Evolutionary conservation across 2,888 invertebrate genomes (phyloP).

Genomic region (Leptopilina syphax): DNA sequence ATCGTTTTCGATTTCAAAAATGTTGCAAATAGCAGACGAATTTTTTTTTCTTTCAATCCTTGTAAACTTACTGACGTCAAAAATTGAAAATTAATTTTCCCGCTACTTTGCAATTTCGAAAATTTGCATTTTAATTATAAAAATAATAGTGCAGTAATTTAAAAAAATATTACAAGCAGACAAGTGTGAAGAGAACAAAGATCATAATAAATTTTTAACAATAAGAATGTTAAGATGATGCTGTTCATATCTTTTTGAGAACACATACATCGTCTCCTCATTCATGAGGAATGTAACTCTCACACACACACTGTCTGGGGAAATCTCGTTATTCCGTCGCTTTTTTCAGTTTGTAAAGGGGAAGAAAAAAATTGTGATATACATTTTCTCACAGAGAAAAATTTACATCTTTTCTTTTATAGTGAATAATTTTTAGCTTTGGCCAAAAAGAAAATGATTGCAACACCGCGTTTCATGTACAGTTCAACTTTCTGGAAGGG

Average conservation of each 20-base stretch:
- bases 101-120: background rate
- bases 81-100: background rate
- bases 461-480: background rate
- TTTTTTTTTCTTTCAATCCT: too few species aligned
- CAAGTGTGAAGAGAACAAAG: conserved; percentile 6
- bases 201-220: conserved; percentile 8
- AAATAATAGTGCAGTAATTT: background rate
- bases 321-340: conserved; percentile 28
- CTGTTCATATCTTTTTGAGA: conserved; percentile 29
- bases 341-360: conserved; percentile 14
- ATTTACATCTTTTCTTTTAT: conserved; percentile 5
- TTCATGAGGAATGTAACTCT: conserved; percentile 17
- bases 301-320: conserved; percentile 26
- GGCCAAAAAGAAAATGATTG: background rate
- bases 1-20: too few species aligned
- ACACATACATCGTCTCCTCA: conserved; percentile 22
- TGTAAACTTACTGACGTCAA: too few species aligned
- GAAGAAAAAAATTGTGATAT: conserved; percentile 4
- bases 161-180: background rate
- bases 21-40: too few species aligned
- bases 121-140: conserved; percentile 32
- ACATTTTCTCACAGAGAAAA: conserved; percentile 9
- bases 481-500: too few species aligned
- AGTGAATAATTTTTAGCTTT: conserved; percentile 29
- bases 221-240: conserved; percentile 21